Evolutionary conservation across 64 coral and sea anemone species (phyloP).

Genomic region (Orbicella faveolata): DNA sequence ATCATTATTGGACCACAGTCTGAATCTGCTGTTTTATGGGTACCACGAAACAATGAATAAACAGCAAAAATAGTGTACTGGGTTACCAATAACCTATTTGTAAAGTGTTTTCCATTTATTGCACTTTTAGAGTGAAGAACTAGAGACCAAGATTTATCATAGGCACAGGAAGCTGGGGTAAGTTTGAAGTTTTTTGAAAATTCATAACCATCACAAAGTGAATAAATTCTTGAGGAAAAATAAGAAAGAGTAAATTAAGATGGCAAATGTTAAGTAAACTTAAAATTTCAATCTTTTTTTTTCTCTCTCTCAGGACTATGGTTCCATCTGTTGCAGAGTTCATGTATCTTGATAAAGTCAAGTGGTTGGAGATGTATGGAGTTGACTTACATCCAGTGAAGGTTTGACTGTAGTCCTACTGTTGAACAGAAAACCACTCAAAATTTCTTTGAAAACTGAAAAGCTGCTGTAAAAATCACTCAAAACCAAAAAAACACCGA

Average conservation of each 20-base stretch:
- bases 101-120: neutral
- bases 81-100: neutral
- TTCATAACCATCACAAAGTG: neutral
- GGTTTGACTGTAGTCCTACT: conserved; percentile 14
- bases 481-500: no score
- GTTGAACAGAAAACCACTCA: no score
- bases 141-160: conserved; percentile 73
- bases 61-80: neutral
- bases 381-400: conserved; percentile 96
- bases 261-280: no score
- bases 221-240: neutral
- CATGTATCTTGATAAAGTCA: conserved; percentile 96
- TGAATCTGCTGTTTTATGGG: no score
- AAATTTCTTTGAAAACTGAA: no score
- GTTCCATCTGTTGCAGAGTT: conserved; percentile 96
- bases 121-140: conserved; percentile 76
- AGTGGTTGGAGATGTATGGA: conserved; percentile 99
- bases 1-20: no score
- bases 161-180: conserved; percentile 84
- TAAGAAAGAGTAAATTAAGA: no score
- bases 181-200: neutral
- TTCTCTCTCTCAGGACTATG: conserved; percentile 60
- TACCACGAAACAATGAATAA: no score
- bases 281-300: neutral
- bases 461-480: no score